Base-by-base conservation (phyloP, 2,888 invertebrate species). In the Callyntrura sp. region DNA sequence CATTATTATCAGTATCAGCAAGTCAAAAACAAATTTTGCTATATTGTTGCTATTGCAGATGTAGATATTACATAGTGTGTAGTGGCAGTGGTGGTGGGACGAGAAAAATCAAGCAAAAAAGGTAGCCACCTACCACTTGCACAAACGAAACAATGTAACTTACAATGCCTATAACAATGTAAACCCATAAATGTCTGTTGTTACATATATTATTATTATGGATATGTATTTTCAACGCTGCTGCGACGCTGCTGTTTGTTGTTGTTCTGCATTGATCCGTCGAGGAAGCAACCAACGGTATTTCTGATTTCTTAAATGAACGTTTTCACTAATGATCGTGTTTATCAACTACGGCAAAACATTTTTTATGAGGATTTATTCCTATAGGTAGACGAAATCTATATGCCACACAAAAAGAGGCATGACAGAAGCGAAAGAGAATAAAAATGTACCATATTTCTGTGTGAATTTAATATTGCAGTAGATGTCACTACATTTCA, bases 271-370 rank as follows among this genome's bases (percentile, higher is more conserved):
- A 51, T 6, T 51, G 51, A 14, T n/a, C n/a, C 51, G 51, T n/a
- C n/a, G 12, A 68, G 68, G 68, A 68, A 68, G 17, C n/a, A n/a
- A 5, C 23, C 35, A 68, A 68, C 68, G 68, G 68, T 68, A 62
- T 62, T 62, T 1, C 62, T 62, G 62, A 12, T 62, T 68, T 68
- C 35, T 35, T 68, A 43, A 68, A 68, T 68, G 68, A 68, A 68
- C n/a, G 43, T 68, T 62, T 68, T 43, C 68, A 68, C 68, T 68
- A 68, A 68, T 68, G 68, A 68, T 68, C 68, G 17, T 43, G 35
- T 43, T 68, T 14, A 43, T 17, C 68, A 68, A 68, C 68, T 17
- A 12, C 60, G 8, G 9, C 25, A 23, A 20, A 12, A 62, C 9
- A 28, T 11, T 3, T 25, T 62, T 9, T 11, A 6, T 62, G 28